Evolutionary conservation across 2,113 vertebrate species (phyloP).

Genomic region (Anhinga anhinga): DNA sequence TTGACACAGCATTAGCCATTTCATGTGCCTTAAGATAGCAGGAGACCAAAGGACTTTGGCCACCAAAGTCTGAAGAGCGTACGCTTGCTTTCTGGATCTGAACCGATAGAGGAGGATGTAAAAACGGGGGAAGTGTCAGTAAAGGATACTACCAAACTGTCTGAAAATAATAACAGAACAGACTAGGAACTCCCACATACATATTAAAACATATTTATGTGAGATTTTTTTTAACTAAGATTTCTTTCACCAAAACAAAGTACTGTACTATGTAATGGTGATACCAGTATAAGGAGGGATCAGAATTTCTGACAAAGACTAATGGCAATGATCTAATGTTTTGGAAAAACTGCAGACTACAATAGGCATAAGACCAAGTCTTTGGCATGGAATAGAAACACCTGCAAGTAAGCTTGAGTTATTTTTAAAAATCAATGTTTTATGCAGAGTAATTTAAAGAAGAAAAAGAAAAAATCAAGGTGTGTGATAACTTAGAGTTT

Average conservation of each 20-base stretch:
- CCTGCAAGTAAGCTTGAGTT: neutral
- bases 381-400: neutral
- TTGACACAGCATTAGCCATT: neutral
- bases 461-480: neutral
- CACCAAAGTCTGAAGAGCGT: slow-evolving; percentile 49
- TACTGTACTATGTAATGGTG: neutral
- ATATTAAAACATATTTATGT: neutral
- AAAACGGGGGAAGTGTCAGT: neutral
- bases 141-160: neutral
- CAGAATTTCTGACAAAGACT: neutral
- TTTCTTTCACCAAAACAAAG: neutral
- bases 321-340: neutral
- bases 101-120: slow-evolving; percentile 37
- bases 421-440: neutral
- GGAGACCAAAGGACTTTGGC: slow-evolving; percentile 60
- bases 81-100: slow-evolving; percentile 41
- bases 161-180: neutral
- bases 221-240: neutral
- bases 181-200: neutral
- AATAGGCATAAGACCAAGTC: neutral
- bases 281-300: neutral
- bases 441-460: neutral
- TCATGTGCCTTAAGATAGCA: slow-evolving; percentile 45
- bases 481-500: neutral
- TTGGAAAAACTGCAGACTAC: neutral